Evolutionary conservation across 2,888 invertebrate genomes (phyloP).

Genomic region (Brassicogethes aeneus): DNA sequence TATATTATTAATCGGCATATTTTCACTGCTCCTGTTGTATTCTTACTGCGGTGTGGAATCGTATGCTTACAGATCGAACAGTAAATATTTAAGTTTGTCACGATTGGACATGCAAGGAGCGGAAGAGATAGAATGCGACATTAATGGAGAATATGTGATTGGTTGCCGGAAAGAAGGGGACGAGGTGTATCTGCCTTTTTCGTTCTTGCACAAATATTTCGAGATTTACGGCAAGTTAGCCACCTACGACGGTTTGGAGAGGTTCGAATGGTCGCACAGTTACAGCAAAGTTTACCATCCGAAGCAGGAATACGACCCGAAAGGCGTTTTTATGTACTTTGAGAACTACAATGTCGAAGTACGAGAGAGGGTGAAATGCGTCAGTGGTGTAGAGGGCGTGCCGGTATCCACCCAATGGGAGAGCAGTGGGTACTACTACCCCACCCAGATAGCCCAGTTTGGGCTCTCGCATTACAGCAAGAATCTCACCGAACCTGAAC

Average conservation of each 20-base stretch:
- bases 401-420: slow-evolving; percentile 98
- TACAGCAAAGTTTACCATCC: slow-evolving; percentile 87
- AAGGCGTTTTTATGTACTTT: slow-evolving; percentile 91
- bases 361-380: slow-evolving; percentile 90
- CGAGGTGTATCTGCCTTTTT: slow-evolving; percentile 87
- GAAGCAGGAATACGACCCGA: slow-evolving; percentile 79
- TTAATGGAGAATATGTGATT: slow-evolving; percentile 69
- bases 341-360: slow-evolving; percentile 98
- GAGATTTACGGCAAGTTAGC: slow-evolving; percentile 86
- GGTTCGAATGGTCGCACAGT: slow-evolving; percentile 93
- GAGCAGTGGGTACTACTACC: slow-evolving; percentile 90
- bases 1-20: slow-evolving; percentile 53
- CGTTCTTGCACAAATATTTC: slow-evolving; percentile 88
- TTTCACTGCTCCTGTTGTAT: slow-evolving; percentile 66
- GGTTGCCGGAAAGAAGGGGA: slow-evolving; percentile 43
- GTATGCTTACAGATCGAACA: neutral
- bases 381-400: slow-evolving; percentile 88
- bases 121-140: slow-evolving; percentile 75
- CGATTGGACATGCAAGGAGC: slow-evolving; percentile 31
- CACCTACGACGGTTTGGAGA: slow-evolving; percentile 61
- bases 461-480: slow-evolving; percentile 96
- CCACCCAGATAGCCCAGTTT: slow-evolving; percentile 97
- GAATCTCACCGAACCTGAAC: slow-evolving; percentile 78
- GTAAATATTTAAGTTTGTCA: neutral
- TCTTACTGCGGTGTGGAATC: slow-evolving; percentile 57